A percentile compares a stretch with the other conserved stretches of the same genome.
phyloP scores from a whole-genome alignment of 2,113 vertebrate genomes.

The Oceanites oceanicus region DNA sequence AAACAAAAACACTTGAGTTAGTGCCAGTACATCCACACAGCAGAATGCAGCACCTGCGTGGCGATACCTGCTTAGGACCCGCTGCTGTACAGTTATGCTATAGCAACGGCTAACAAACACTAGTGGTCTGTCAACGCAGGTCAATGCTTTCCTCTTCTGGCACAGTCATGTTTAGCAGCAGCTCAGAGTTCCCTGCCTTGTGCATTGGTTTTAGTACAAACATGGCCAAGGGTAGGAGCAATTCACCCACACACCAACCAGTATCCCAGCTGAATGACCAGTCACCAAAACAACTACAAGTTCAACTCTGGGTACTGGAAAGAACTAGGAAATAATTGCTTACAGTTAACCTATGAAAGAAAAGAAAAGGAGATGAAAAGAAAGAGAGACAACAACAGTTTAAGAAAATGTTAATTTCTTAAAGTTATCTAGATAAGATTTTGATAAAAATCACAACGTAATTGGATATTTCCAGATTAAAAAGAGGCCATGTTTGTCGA shows the following conservation, averaged over 20 bases:
- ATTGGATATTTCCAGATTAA: neutral
- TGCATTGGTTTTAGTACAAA: neutral
- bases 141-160: neutral
- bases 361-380: neutral
- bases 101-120: fast-evolving
- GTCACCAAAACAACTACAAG: neutral
- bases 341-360: neutral
- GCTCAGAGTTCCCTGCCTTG: neutral
- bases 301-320: neutral
- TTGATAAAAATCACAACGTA: neutral
- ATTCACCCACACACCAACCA: neutral
- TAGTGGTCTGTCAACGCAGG: neutral
- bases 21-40: neutral
- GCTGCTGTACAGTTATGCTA: neutral
- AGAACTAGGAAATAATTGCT: neutral
- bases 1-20: neutral
- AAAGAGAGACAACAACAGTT: neutral
- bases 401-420: neutral
- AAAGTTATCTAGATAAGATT: neutral
- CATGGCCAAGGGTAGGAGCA: neutral
- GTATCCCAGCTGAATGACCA: neutral
- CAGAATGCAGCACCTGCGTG: neutral
- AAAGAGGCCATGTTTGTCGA: neutral
- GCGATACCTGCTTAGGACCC: neutral
- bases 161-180: neutral